Evolutionary conservation across 64 coral and sea anemone genomes (phyloP), one percentile per base, ranked within the genome.

Genomic region (Astreopora myriophthalma): DNA sequence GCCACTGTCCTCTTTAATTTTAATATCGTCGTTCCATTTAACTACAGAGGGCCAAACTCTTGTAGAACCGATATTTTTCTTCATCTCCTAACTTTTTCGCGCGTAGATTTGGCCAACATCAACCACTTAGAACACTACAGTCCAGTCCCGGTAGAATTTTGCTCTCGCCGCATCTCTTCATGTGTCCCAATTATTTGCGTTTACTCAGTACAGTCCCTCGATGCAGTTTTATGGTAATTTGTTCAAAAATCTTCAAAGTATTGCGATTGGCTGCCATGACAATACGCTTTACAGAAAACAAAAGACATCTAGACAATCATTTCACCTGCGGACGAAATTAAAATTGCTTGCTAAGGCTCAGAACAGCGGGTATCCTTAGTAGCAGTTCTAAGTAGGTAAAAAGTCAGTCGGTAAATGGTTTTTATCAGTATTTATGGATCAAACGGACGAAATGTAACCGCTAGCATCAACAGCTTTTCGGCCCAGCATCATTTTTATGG

Each of bases 191-290:
- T 83, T 19, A 83, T 64, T 33, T 35, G 13, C 22, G 57, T 83
- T 83, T 83, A 65, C 79, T 64, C 49, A 64, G 32, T 24, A 14
- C 0, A 33, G 0, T 32, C 16, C 51, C 33, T 55, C 19, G 65
- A 32, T 32, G 52, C 52, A 64, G 55, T 63, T 83, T 55, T 83
- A 83, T 83, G 79, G 31, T 64, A 83, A 83, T 83, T 38, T 70
- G 20, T 24, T 6, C 8, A 13, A 22, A 83, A 64, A 83, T 37
- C 22, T 26, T 64, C 34, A 13, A 25, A 1, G 33, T 17, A 65
- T 2, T 22, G 52, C 33, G 55, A 83, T 83, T 83, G 79, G 79
- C 31, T 64, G 34, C n/a, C 32, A 37, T 25, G 34, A 83, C 79
- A 83, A 83, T 64, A 19, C 3, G 1, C 19, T 9, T 35, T 5